Base-by-base conservation (phyloP, 2,113 vertebrate genomes). In the Aythya baeri region DNA sequence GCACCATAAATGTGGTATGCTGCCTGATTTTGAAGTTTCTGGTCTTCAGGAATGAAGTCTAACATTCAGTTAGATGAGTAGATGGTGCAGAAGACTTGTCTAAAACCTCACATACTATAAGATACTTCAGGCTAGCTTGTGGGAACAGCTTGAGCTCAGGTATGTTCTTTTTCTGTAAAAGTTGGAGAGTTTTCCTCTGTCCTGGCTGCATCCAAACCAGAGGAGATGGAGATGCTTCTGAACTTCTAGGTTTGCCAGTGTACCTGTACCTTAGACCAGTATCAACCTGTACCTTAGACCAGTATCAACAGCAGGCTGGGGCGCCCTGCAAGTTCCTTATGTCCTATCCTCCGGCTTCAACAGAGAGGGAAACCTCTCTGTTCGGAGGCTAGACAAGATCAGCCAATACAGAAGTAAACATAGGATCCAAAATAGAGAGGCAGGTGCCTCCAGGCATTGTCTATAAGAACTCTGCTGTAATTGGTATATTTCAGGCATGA, bases 1-100 rank as follows among this genome's bases (percentile, higher is more conserved):
- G 17, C 12, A 25, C 66, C 0, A 0, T 67, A n/a, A 55, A 25
- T 32, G 29, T 46, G 44, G 26, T 80, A 34, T 0, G 1, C 49
- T 88, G 43, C 23, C 2, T 1, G 2, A 2, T 41, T 44, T 43
- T 22, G 41, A 44, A 14, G 41, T 31, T 41, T 43, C 27, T n/a
- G 54, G 12, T 26, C 50, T 58, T 20, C 65, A 59, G 57, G 23
- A 66, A 16, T 3, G 36, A 74, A 15, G 25, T 49, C 41, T 86
- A 26, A 11, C 7, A 11, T 52, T 83, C 32, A 9, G 13, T 38
- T 36, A 34, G 17, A 12, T 81, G 26, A 49, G 80, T 52, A 74
- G 26, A 18, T 27, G 54, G 14, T 65, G 59, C 43, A 50, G 71
- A 55, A 86, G 23, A 80, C 32, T 38, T 68, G 15, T 36, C 63